These are phyloP conservation scores for Ophiodon elongatus DNA, from an alignment of 2,113 vertebrate species.

Conservation along the genomic window DNA sequence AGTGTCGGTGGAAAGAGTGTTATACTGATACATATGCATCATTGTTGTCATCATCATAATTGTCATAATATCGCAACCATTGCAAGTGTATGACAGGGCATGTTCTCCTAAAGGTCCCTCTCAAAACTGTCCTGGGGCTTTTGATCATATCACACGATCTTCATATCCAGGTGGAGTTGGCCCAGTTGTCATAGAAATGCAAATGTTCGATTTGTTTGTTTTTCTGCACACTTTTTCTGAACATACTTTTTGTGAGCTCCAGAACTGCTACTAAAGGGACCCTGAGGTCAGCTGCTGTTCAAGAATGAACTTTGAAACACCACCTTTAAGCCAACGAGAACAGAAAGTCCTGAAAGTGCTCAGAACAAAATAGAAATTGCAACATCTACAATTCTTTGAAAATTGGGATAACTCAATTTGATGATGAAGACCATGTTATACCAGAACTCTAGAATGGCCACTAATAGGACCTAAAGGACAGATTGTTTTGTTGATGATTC, in stretches of 20 bases:
- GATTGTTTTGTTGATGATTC: background rate
- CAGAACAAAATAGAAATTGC: background rate
- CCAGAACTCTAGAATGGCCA: background rate
- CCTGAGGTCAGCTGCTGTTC: background rate
- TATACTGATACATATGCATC: background rate
- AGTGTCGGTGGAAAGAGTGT: conserved; percentile 11
- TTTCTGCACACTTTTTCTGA: background rate
- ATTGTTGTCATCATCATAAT: background rate
- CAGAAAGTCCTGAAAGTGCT: background rate
- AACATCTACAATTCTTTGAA: background rate
- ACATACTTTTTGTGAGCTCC: background rate
- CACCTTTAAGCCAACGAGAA: background rate
- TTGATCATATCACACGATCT: background rate
- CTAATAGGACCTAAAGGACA: background rate
- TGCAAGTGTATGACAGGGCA: too few relatives aligned
- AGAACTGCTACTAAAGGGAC: background rate
- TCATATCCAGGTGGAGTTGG: background rate
- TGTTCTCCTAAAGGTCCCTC: background rate
- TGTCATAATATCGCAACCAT: background rate
- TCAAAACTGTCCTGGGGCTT: background rate
- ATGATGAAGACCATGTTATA: background rate
- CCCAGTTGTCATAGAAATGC: background rate
- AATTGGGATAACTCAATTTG: background rate
- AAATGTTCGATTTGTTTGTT: background rate
- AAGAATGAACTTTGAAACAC: background rate